Base-by-base conservation (phyloP, 1,140 invertebrate species). In the Diuraphis noxia region DNA sequence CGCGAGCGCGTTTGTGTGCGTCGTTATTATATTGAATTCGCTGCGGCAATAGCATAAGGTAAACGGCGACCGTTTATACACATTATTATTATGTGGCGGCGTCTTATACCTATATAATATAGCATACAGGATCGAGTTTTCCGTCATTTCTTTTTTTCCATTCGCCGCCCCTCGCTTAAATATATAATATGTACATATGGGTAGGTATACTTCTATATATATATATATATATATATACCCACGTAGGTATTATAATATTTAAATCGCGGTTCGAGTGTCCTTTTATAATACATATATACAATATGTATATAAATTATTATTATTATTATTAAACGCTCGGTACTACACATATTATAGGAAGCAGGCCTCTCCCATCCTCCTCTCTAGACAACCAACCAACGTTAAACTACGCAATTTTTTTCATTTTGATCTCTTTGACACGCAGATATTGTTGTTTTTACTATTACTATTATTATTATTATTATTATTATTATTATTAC, bases 391-490 rank as follows among this genome's bases (percentile, higher is more conserved):
- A 79, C 77, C 77, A 8, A 23, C 77, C 36, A 19, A 36, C 77
- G 34, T 79, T 38, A 0, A 40, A 30, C 38, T 2, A 40, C 79
- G 36, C 23, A 43, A 8, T 36, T 43, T 84, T 84, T 41, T 84
- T n/a, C n/a, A n/a, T n/a, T n/a, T 84, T 84, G 82, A 84, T 84
- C 82, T 84, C 82, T 84, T 34, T 84, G 82, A 84, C 82, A 43
- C 82, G 40, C 56, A 72, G 56, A 79, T 36, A 79, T 38, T 36
- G 79, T 38, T 40, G 36, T 38, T 38, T 82, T 38, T 81, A 38
- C 25, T 81, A 81, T 38, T 40, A 81, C 17, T 77, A 77, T 77
- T n/a, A 77, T n/a, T n/a, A 72, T 72, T 72, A 34, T 77, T 77
- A 34, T 34, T 77, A 77, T 25, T 40, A 81, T 81, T 36, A 81